Base-by-base conservation (phyloP, 2,797 vertebrate species). In the Perodicticus potto region DNA sequence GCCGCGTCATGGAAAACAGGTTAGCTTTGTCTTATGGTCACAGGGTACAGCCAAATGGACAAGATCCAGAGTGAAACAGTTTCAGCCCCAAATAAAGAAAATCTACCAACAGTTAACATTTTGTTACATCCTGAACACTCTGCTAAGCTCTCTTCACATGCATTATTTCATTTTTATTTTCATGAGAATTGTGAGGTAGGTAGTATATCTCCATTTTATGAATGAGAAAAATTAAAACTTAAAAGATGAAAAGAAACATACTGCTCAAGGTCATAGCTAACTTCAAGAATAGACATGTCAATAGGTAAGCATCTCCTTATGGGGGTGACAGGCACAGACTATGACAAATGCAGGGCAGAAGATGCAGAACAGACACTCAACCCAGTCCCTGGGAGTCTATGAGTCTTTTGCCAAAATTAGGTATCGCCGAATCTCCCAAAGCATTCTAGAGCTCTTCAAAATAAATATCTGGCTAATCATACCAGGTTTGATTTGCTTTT, bases 401-500 rank as follows among this genome's bases (percentile, higher is more conserved):
- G 16, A 73, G 14, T 80, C 69, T 20, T 40, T 17, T 59, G 70
- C 61, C 73, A 59, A 82, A 82, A 59, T 53, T 9, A 76, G 69
- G 25, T 22, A 34, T 13, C 2, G 70, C 73, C 4, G 3, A 13
- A 7, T 84, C 53, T 69, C 80, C 34, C 34, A 45, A 85, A 59
- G 55, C 23, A 80, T 65, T 76, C 73, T n/a, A 53, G 12, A 65
- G 70, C 29, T 77, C 59, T 91, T 74, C 25, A 85, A 34, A 19
- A 53, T 17, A 63, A 87, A 72, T 74, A 20, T 43, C 17, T 91
- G 40, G 6, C 59, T 85, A 84, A 49, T 0, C 32, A 2, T 19
- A 92, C n/a, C 29, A 91, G 57, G 8, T 53, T 13, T 72, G 32
- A 69, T 25, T 57, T 86, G 57, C 23, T 88, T 95, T 86, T 74